Percentiles rank a stretch among this genome's conserved stretches.
phyloP scores from a whole-genome alignment of 2,888 invertebrate genomes.

The Dicyrtoma fusca region DNA sequence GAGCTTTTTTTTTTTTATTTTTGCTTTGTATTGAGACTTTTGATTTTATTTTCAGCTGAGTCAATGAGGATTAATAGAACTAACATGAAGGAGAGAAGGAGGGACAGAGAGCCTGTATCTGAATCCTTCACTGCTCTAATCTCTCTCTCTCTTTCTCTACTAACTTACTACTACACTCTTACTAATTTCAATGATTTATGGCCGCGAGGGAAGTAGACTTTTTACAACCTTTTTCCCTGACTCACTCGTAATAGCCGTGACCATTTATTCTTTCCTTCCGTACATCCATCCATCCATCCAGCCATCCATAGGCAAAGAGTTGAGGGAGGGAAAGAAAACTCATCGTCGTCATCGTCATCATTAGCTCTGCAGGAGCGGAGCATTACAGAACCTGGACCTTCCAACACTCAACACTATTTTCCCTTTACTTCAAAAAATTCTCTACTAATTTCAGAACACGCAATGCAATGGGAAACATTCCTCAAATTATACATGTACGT shows the following conservation, averaged over 20 bases:
- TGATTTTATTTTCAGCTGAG: not conserved
- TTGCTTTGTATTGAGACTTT: not conserved
- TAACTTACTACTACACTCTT: not conserved
- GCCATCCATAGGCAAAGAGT: too few relatives aligned
- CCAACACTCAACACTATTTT: too few relatives aligned
- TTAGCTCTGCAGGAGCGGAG: slow-evolving; percentile 4
- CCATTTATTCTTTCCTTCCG: slow-evolving; percentile 12
- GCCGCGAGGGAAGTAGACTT: not conserved
- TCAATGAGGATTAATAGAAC: too few relatives aligned
- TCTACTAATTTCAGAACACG: not conserved
- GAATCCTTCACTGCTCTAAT: not conserved
- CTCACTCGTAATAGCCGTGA: slow-evolving; percentile 11
- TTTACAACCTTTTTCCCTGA: not conserved
- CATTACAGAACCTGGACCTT: not conserved
- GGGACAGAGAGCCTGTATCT: too few relatives aligned
- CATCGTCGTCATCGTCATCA: slow-evolving; percentile 24
- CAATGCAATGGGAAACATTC: not conserved
- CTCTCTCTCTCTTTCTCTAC: not conserved
- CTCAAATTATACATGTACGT: not conserved
- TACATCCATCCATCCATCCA: too few relatives aligned
- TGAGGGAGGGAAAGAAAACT: slow-evolving; percentile 15
- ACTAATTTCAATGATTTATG: slow-evolving; percentile 32
- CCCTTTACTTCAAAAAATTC: too few relatives aligned
- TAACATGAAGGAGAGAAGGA: too few relatives aligned
- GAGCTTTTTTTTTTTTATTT: not conserved